Conservation (phyloP, 2,888 invertebrate genomes). For the Linyphia triangularis region DNA sequence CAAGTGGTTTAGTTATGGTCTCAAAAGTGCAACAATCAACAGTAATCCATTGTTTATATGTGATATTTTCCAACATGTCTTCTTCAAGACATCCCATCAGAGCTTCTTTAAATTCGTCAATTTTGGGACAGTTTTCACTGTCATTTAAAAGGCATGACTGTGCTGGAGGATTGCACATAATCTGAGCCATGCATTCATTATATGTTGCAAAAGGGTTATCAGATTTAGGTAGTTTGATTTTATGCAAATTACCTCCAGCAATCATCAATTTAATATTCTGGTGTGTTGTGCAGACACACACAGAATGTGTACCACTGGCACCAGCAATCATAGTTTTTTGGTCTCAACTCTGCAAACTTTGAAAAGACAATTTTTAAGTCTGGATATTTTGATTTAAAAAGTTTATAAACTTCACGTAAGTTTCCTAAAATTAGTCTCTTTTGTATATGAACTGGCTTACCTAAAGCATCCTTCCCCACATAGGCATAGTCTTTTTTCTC, state of each 20-base stretch:
- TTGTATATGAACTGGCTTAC: no score
- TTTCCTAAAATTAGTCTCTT: not conserved
- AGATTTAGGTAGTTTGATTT: not conserved
- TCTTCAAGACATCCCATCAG: not conserved
- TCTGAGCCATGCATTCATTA: no score
- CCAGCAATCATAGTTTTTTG: not conserved
- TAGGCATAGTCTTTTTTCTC: no score
- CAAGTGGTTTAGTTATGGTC: not conserved
- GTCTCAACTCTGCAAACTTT: not conserved
- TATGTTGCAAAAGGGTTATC: not conserved
- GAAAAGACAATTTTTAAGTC: not conserved
- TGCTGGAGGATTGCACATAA: not conserved
- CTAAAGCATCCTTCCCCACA: no score
- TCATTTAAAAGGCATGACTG: not conserved
- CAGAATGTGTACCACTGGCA: not conserved
- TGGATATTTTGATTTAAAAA: not conserved
- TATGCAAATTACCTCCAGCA: not conserved
- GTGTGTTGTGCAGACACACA: slow-evolving; percentile 25
- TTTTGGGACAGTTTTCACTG: not conserved
- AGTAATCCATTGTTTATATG: slow-evolving; percentile 13
- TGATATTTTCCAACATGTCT: not conserved
- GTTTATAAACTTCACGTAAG: not conserved
- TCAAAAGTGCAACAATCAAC: slow-evolving; percentile 13
- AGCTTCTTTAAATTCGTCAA: not conserved
- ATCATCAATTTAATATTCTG: slow-evolving; percentile 5